Conservation (phyloP, 1,140 invertebrate species). For the Prorops nasuta region DNA sequence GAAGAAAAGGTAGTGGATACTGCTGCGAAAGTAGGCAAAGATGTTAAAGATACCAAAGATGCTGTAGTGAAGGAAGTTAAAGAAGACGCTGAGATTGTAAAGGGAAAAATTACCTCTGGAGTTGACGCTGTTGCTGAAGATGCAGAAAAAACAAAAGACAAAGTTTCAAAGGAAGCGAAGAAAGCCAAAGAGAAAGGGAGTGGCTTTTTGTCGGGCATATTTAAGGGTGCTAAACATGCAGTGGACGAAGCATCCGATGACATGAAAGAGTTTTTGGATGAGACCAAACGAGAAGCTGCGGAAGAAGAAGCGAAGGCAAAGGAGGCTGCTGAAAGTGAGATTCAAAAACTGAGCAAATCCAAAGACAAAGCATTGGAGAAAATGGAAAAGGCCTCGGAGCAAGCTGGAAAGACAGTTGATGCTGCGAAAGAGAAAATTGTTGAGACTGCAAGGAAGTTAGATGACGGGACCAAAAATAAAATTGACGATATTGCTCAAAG, state of each 20-base stretch:
- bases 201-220: slow-evolving; percentile 30
- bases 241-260: slow-evolving; percentile 28
- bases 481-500: no score
- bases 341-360: slow-evolving; percentile 4
- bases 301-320: slow-evolving; percentile 18
- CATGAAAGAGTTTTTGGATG: slow-evolving; percentile 30
- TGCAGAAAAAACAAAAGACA: slow-evolving; percentile 10
- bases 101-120: slow-evolving; percentile 11
- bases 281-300: slow-evolving; percentile 26
- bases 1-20: slow-evolving; percentile 1
- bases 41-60: slow-evolving; percentile 22
- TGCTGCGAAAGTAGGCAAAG: slow-evolving; percentile 7
- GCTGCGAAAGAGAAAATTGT: no score
- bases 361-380: background rate
- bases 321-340: slow-evolving; percentile 2
- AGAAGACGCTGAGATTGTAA: slow-evolving; percentile 7
- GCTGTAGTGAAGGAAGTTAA: slow-evolving; percentile 12
- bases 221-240: slow-evolving; percentile 33
- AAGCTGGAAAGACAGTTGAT: no score
- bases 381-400: no score
- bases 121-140: slow-evolving; percentile 10
- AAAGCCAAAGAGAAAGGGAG: slow-evolving; percentile 20
- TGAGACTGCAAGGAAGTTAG: no score
- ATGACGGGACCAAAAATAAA: no score
- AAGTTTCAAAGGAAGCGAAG: slow-evolving; percentile 20